Base-by-base conservation (phyloP, 2,113 vertebrate species). In the Ophthalmolycus amberensis region DNA sequence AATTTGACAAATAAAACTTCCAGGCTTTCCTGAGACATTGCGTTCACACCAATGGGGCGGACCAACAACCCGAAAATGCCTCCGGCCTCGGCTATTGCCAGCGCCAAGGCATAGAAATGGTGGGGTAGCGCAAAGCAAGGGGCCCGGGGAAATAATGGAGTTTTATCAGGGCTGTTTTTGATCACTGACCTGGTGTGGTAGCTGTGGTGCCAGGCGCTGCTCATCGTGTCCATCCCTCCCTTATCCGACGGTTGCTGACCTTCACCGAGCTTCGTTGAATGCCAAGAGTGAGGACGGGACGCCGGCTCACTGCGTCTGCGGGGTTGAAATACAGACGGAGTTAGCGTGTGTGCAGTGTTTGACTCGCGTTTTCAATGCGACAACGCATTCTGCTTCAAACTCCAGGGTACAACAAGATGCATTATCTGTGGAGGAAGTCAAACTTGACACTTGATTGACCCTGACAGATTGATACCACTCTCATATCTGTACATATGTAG, bases 201-300 rank as follows among this genome's bases (percentile, higher is more conserved):
- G 92, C 90, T 93, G 80, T 96, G 96, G 73, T 96, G 96, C 98
- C 97, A 99, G 75, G 95, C 94, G 87, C 94, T 92, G 89, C 96
- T 95, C 91, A 97, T 89, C n/a, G 83, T 94, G 80, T 96, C 96
- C 93, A 97, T 92, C 79, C 69, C 94, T 67, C 95, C 95, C 89
- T 94, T 96, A 86, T 96, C 96, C 91, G 93, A 89, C 88, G 96
- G 92, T 5, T 89, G 94, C 6, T 92, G 96, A 91, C 90, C 90
- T 70, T 97, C 97, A 0, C 32, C 85, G 12, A 96, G 86, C 89
- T 96, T 99, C 42, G 94, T 95, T 1, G 96, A 97, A 90, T 99
- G 98, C 98, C 98, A 99, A 22, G 98, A 99, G 90, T 97, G 97
- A 78, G 97, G 97, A 58, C 96, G 96, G 82, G 96, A 93, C 0